Base-by-base conservation (phyloP, 2,797 vertebrate genomes). In the Sparus aurata region DNA sequence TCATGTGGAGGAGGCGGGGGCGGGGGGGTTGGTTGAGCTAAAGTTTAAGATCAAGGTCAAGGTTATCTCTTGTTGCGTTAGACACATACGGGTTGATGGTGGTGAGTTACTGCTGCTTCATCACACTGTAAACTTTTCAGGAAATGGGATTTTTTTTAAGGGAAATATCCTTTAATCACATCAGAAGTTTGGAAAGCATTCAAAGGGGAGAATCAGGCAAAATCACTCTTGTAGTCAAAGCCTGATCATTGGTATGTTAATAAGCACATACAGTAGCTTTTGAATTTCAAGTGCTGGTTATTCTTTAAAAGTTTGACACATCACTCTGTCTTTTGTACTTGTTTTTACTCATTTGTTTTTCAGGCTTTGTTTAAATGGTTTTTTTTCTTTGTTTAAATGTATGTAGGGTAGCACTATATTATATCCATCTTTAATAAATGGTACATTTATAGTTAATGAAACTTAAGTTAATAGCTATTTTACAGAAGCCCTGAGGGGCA, bases 31-130 rank as follows among this genome's bases (percentile, higher is more conserved):
- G 23, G 67, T 46, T 38, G 27, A 74, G 68, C 53, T 70, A 17
- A 69, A 52, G 43, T 64, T 79, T 58, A 70, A 60, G 55, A 74
- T 89, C 65, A 80, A 81, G 89, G 83, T 89, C 82, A 88, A 84
- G 75, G 77, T 83, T 81, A 25, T 62, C 34, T 62, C 49, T 73
- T 76, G 68, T 80, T 84, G 80, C 79, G 59, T 82, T 45, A 74
- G 52, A 68, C 70, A 49, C 52, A 25, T 22, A 61, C 4, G 1
- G 23, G 30, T 49, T 49, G 64, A 46, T 34, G 60, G 62, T 55
- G 65, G 38, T 67, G 67, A 76, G 62, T 69, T 41, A 52, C 11
- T 4, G 66, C 52, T 34, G 60, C 61, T 67, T 71, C 67, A 66
- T 45, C 45, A 54, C 43, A 27, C n/a, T 57, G 45, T 46, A 61